Conservation (phyloP, 2,797 vertebrate genomes). For the Amblyopsis hoosieri region DNA sequence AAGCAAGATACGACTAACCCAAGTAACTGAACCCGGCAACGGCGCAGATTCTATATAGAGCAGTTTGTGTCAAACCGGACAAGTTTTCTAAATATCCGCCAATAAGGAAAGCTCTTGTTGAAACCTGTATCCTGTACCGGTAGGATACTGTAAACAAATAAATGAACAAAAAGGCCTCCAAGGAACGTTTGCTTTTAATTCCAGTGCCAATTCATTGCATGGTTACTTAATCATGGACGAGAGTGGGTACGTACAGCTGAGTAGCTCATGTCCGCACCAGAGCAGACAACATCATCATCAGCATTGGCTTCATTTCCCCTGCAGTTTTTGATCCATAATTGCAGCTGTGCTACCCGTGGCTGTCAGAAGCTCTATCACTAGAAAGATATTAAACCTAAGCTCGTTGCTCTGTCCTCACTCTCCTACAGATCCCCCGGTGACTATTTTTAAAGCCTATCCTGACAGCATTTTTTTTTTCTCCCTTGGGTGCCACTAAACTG, state of each 20-base stretch:
- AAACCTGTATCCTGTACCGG: no score
- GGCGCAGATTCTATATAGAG: no score
- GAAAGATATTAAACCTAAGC: conserved; percentile 74
- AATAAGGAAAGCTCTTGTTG: no score
- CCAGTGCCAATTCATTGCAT: conserved; percentile 34
- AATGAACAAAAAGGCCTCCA: no score
- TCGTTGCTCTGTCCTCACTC: conserved; percentile 48
- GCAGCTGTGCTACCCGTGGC: conserved; percentile 49
- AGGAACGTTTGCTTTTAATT: conserved; percentile 31
- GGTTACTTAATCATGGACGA: conserved; percentile 35
- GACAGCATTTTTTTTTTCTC: conserved; percentile 32
- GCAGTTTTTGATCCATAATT: conserved; percentile 67
- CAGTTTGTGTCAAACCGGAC: no score
- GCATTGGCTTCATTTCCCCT: conserved; percentile 65
- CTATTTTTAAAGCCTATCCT: conserved; percentile 63
- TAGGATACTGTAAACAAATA: no score
- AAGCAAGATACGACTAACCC: no score
- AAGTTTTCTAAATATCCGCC: no score
- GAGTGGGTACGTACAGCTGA: conserved; percentile 32
- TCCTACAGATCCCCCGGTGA: conserved; percentile 49
- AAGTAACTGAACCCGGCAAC: no score
- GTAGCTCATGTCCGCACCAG: no score
- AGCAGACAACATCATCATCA: conserved; percentile 4
- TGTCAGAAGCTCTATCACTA: conserved; percentile 64
- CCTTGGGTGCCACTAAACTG: conserved; percentile 46